A percentile compares a stretch with the other conserved stretches of the same genome.
phyloP scores from a whole-genome alignment of 2,797 vertebrate species.

The Danio tinwini region DNA sequence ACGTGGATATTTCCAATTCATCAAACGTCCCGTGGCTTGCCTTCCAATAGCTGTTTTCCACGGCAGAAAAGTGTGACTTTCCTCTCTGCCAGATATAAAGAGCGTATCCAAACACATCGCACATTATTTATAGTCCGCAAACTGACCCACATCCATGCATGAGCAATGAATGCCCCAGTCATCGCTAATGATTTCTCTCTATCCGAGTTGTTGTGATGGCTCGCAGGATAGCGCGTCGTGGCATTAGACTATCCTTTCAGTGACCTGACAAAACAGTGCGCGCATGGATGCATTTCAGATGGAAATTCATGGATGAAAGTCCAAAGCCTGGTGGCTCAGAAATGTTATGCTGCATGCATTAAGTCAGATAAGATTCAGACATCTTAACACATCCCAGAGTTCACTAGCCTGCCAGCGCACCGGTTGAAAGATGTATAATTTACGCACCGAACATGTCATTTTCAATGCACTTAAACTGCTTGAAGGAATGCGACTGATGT shows the following conservation, averaged over 20 bases:
- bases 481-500: constrained; percentile 16
- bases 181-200: constrained; percentile 36
- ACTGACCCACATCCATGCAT: constrained; percentile 43
- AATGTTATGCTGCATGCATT: constrained; percentile 37
- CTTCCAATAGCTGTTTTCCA: constrained; percentile 2
- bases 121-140: constrained; percentile 40
- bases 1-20: constrained; percentile 22
- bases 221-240: neutral
- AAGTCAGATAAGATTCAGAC: constrained; percentile 43
- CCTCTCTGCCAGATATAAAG: neutral
- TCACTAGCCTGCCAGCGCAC: constrained; percentile 33
- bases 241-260: constrained; percentile 26
- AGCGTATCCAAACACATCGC: constrained; percentile 24
- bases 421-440: constrained; percentile 46
- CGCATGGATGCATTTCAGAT: constrained; percentile 39
- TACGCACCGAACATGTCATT: constrained; percentile 45
- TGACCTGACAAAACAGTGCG: constrained; percentile 37
- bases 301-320: constrained; percentile 46
- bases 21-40: neutral
- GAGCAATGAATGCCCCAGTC: constrained; percentile 27
- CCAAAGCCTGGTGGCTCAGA: constrained; percentile 35
- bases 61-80: constrained; percentile 31
- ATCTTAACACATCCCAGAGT: constrained; percentile 49
- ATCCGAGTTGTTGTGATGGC: constrained; percentile 4
- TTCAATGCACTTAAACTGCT: constrained; percentile 43